Percentiles rank a stretch among this genome's conserved stretches.
Conservation (phyloP, 35 echinoderm and acorn worm species). For the Lytechinus pictus region DNA sequence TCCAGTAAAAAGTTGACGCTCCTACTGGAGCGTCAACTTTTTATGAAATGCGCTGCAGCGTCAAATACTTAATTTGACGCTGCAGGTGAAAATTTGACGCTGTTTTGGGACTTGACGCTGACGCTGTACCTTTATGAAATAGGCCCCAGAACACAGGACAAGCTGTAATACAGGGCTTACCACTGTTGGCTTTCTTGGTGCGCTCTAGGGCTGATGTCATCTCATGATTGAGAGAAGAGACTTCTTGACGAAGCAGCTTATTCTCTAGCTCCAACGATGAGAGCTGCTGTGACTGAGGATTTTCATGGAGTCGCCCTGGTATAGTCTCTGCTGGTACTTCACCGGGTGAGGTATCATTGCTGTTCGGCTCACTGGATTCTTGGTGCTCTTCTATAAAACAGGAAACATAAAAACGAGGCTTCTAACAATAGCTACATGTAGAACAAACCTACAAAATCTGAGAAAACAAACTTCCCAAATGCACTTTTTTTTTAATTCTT, state of each 20-base stretch:
- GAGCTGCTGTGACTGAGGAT: conserved; percentile 72
- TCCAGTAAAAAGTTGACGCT: too few species aligned
- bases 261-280: conserved; percentile 95
- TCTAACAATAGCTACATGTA: neutral
- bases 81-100: too few species aligned
- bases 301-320: neutral
- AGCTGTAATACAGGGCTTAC: neutral
- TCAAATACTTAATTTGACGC: too few species aligned
- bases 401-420: neutral
- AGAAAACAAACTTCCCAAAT: too few species aligned
- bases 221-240: conserved; percentile 92
- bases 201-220: conserved; percentile 86
- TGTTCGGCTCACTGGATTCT: conserved; percentile 51
- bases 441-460: too few species aligned
- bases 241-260: conserved; percentile 94
- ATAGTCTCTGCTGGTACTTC: conserved; percentile 54
- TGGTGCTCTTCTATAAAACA: conserved; percentile 54
- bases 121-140: too few species aligned
- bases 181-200: conserved; percentile 75
- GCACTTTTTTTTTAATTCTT: too few species aligned
- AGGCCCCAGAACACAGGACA: too few species aligned
- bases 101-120: too few species aligned
- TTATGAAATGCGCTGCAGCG: too few species aligned
- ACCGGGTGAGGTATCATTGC: conserved; percentile 46
- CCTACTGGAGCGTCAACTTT: too few species aligned